Evolutionary conservation across 2,888 invertebrate species (phyloP).

Genomic region (Machimus rusticus): DNA sequence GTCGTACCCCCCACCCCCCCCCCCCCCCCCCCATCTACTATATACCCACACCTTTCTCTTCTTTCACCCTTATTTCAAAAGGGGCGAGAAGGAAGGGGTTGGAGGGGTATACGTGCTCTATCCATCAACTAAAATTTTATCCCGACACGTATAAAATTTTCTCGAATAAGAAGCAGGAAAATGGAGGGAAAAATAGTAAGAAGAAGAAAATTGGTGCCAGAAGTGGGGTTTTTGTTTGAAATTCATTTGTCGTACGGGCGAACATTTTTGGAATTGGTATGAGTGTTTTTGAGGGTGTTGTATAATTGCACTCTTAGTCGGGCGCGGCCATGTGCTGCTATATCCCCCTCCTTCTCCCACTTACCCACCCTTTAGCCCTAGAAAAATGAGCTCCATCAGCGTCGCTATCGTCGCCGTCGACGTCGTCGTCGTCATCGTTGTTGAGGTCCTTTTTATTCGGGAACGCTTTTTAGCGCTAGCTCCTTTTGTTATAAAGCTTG

Average conservation of each 20-base stretch:
- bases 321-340: not conserved
- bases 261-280: no score
- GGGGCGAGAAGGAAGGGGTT: not conserved
- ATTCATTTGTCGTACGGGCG: constrained; percentile 25
- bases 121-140: constrained; percentile 34
- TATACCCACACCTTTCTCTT: not conserved
- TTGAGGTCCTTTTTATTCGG: not conserved
- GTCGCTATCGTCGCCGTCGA: not conserved
- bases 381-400: not conserved
- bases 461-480: constrained; percentile 20
- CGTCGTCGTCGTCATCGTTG: not conserved
- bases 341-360: not conserved
- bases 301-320: constrained; percentile 22
- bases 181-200: constrained; percentile 30
- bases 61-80: no score
- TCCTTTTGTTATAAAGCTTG: constrained; percentile 27
- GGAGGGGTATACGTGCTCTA: not conserved
- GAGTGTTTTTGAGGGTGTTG: not conserved
- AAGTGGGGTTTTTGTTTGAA: constrained; percentile 8
- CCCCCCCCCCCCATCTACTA: not conserved
- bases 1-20: not conserved
- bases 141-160: constrained; percentile 14
- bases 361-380: no score
- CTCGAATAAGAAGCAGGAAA: constrained; percentile 23
- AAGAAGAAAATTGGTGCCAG: not conserved